Percentiles rank a stretch among this genome's conserved stretches.
phyloP scores from a whole-genome alignment of 1,140 invertebrate species.

The Diorhabda elongata region DNA sequence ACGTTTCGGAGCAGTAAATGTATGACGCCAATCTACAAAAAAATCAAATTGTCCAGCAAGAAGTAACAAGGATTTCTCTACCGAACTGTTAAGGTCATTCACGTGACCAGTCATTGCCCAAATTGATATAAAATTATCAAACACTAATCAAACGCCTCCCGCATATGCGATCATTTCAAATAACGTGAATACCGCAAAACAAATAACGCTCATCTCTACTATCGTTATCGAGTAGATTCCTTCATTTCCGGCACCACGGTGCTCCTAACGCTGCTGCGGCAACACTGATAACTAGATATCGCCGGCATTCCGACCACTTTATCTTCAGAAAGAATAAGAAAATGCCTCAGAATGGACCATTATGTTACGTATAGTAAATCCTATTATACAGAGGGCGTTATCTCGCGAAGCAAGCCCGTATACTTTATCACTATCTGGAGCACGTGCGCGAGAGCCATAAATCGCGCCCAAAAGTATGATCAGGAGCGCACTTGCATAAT shows the following conservation, averaged over 20 bases:
- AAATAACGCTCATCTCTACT: slow-evolving; percentile 15
- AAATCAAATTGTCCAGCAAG: no score
- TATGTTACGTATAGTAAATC: slow-evolving; percentile 50
- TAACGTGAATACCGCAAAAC: neutral
- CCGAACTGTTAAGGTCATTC: no score
- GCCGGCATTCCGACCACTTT: slow-evolving; percentile 47
- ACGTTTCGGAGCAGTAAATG: no score
- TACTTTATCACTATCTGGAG: slow-evolving; percentile 44
- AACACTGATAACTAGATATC: slow-evolving; percentile 50
- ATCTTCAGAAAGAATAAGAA: slow-evolving; percentile 50
- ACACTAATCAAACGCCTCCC: no score
- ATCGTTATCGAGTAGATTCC: slow-evolving; percentile 46
- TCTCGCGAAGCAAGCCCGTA: slow-evolving; percentile 42
- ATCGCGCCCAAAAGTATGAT: slow-evolving; percentile 32
- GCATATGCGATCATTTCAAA: no score
- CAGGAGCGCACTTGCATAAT: slow-evolving; percentile 13
- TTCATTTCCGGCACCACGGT: slow-evolving; percentile 43
- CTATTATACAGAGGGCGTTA: slow-evolving; percentile 49
- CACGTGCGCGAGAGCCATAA: slow-evolving; percentile 44
- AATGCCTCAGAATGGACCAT: slow-evolving; percentile 50
- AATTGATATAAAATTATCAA: no score
- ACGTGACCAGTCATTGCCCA: no score
- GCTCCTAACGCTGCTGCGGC: slow-evolving; percentile 42
- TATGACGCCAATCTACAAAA: no score
- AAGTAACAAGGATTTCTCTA: no score